These are phyloP conservation scores for Corythornis vintsioides DNA, from an alignment of 2,113 vertebrate species.

Conservation along the genomic window DNA sequence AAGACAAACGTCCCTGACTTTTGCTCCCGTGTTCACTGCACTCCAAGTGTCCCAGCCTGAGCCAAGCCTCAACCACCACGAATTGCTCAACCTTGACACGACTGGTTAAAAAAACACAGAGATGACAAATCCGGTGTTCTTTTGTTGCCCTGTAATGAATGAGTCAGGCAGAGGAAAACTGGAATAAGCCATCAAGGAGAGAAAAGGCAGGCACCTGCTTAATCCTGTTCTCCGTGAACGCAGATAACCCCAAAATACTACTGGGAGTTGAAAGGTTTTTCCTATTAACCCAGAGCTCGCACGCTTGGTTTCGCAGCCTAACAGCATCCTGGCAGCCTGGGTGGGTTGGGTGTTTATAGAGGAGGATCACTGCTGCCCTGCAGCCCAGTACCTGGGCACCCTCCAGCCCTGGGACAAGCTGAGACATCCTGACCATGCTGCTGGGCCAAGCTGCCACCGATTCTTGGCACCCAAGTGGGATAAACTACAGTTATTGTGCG, in stretches of 20 bases:
- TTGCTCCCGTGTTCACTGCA: background rate
- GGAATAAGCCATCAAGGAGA: conserved; percentile 38
- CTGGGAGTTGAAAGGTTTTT: conserved; percentile 7
- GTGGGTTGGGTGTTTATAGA: background rate
- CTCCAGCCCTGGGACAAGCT: background rate
- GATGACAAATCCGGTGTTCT: conserved; percentile 9
- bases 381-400: background rate
- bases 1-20: conserved; percentile 11
- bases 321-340: background rate
- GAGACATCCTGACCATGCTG: background rate
- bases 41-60: background rate
- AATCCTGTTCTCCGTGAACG: conserved; percentile 35
- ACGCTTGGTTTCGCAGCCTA: background rate
- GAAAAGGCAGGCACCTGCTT: conserved; percentile 53
- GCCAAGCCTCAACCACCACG: background rate
- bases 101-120: background rate
- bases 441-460: rapidly evolving
- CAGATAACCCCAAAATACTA: conserved; percentile 26
- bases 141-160: conserved; percentile 15
- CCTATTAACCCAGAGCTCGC: background rate
- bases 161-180: conserved; percentile 43
- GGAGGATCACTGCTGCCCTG: background rate
- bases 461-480: background rate
- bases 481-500: rapidly evolving
- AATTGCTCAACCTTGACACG: conserved; percentile 2